phyloP scores from a whole-genome alignment of 2,797 vertebrate species.

The Protonibea diacanthus region DNA sequence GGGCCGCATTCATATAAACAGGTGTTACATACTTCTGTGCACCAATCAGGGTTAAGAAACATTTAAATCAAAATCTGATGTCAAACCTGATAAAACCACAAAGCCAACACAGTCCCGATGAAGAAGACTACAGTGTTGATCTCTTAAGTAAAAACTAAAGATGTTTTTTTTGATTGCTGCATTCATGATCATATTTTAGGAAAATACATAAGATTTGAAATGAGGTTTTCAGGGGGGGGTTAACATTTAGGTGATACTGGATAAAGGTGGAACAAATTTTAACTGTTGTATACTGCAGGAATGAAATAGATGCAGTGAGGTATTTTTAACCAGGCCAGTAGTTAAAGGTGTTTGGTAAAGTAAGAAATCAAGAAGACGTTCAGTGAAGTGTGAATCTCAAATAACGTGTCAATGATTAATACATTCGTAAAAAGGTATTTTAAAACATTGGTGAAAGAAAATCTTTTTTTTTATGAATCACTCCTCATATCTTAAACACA shows the following conservation, averaged over 20 bases:
- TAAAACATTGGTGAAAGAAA: not conserved
- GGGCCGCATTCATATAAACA: too few relatives aligned
- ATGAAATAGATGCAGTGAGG: not conserved
- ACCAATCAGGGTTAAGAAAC: too few relatives aligned
- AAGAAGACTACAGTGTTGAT: not conserved
- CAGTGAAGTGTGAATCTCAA: not conserved
- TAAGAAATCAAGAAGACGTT: not conserved
- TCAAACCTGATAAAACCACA: not conserved
- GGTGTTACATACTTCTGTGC: too few relatives aligned
- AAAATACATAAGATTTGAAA: not conserved
- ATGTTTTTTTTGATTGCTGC: not conserved
- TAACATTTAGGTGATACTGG: not conserved
- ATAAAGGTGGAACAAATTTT: not conserved
- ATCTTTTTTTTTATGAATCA: not conserved
- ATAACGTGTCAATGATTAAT: constrained; percentile 3
- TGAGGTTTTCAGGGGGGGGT: not conserved
- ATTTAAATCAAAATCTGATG: too few relatives aligned
- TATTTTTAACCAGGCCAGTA: too few relatives aligned
- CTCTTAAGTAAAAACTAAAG: not conserved
- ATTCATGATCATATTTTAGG: not conserved
- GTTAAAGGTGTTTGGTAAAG: not conserved
- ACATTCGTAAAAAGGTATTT: not conserved
- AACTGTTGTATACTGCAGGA: not conserved
- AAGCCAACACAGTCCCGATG: not conserved
- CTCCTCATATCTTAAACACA: constrained; percentile 14